Percentiles rank a stretch among this genome's conserved stretches.
These are phyloP conservation scores for Lacerta agilis DNA, from an alignment of 2,797 vertebrate species.

Conservation along the genomic window DNA sequence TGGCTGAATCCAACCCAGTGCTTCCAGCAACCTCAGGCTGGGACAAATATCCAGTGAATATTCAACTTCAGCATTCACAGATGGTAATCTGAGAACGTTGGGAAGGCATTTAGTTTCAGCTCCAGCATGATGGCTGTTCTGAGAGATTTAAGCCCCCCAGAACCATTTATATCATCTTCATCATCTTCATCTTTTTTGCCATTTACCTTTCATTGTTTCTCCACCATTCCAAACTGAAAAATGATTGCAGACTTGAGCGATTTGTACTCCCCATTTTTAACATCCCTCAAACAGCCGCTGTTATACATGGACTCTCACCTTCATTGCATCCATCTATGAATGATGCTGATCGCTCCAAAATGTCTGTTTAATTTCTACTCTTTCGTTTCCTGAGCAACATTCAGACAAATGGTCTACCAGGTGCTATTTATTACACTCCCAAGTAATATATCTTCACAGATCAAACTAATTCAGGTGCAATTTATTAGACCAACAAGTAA, in stretches of 20 bases:
- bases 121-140: neutral
- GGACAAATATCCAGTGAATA: neutral
- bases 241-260: slow-evolving; percentile 18
- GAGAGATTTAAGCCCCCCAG: neutral
- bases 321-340: neutral
- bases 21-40: neutral
- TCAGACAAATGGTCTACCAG: neutral
- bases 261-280: slow-evolving; percentile 15
- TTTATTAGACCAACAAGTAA: slow-evolving; percentile 14
- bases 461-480: slow-evolving; percentile 3
- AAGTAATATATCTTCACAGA: slow-evolving; percentile 7
- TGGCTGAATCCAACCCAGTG: no score
- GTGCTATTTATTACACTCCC: neutral
- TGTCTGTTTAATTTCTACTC: slow-evolving; percentile 22
- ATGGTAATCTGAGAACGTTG: neutral
- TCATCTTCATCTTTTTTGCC: neutral
- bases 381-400: neutral
- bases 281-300: neutral
- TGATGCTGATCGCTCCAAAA: slow-evolving; percentile 13
- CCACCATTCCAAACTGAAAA: slow-evolving; percentile 5
- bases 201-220: slow-evolving; percentile 29
- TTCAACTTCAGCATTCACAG: neutral
- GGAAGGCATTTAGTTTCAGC: neutral
- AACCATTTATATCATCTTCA: neutral
- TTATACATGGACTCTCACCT: neutral